Evolutionary conservation across 2,113 vertebrate genomes (phyloP).

Genomic region (Ameiurus melas): DNA sequence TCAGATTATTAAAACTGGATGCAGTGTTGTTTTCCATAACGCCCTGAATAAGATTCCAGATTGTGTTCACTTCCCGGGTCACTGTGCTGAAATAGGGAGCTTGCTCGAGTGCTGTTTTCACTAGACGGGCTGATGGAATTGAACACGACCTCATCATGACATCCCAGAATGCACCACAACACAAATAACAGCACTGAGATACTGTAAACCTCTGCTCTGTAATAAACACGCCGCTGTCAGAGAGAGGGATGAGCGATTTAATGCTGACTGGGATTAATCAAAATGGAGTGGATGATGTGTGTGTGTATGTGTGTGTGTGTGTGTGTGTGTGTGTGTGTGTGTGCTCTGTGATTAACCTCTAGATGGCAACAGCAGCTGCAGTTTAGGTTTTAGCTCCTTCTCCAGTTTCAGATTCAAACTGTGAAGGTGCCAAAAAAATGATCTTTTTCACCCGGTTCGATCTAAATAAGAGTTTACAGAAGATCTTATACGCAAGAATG

Average conservation of each 20-base stretch:
- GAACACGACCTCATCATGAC: slow-evolving; percentile 8
- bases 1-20: neutral
- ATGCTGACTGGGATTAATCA: neutral
- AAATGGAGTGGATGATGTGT: neutral
- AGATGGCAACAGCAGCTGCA: slow-evolving; percentile 49
- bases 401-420: neutral
- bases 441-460: neutral
- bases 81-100: neutral
- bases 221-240: neutral
- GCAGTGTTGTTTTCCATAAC: neutral
- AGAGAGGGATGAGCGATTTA: neutral
- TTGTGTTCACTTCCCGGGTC: neutral
- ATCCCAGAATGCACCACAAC: neutral
- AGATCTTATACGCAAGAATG: neutral
- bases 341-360: slow-evolving; percentile 36
- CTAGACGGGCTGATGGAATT: neutral
- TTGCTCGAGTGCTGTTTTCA: neutral
- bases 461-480: neutral
- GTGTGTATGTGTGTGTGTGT: neutral
- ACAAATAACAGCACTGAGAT: neutral
- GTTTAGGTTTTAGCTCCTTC: slow-evolving; percentile 9
- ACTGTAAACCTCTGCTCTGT: neutral
- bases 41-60: neutral
- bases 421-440: neutral
- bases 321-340: slow-evolving; percentile 5